Base-by-base conservation (phyloP, 2,797 vertebrate species). In the Prionace glauca region DNA sequence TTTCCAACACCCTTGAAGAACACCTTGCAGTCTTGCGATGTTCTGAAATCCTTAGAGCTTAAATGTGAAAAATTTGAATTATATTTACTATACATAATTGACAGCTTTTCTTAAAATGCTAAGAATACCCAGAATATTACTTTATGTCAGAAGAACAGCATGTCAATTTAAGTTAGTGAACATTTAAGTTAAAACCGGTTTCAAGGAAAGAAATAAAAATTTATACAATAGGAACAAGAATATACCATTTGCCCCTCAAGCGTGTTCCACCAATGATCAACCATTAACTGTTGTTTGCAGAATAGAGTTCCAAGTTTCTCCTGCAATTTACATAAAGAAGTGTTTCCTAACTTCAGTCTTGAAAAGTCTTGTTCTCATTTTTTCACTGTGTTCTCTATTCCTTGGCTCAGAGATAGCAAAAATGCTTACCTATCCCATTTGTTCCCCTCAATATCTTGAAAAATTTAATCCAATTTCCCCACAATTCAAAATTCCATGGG, bases 1-100 rank as follows among this genome's bases (percentile, higher is more conserved):
- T 95, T 88, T 86, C 96, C 96, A 60, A 96, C 95, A 56, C 62
- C 95, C 16, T 84, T 94, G 84, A 96, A 96, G 96, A 96, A 96
- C 26, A 86, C 7, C 41, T 71, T 29, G 93, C 96, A 96, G 56
- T 91, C 69, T 18, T 77, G 29, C 29, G 92, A 10, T 29, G 1
- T 72, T 69, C 95, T 95, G 41, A 91, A 69, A n/a, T 94, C 69
- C 16, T 72, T 32, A 60, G 93, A 95, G 72, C 93, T 95, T 60
- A 26, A 71, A 77, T 50, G 16, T 56, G 18, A 95, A 91, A 65
- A 11, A n/a, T 32, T 65, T 91, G 36, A 94, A 60, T 69, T 69
- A 91, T 56, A 67, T 91, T 92, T 12, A 24, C 69, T 69, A 24
- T 41, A 41, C 16, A 2, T 92, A 41, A 24, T 69, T 18, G 69